A percentile compares a stretch with the other conserved stretches of the same genome.
phyloP scores from a whole-genome alignment of 2,797 vertebrate species.

The Adrianichthys oophorus region DNA sequence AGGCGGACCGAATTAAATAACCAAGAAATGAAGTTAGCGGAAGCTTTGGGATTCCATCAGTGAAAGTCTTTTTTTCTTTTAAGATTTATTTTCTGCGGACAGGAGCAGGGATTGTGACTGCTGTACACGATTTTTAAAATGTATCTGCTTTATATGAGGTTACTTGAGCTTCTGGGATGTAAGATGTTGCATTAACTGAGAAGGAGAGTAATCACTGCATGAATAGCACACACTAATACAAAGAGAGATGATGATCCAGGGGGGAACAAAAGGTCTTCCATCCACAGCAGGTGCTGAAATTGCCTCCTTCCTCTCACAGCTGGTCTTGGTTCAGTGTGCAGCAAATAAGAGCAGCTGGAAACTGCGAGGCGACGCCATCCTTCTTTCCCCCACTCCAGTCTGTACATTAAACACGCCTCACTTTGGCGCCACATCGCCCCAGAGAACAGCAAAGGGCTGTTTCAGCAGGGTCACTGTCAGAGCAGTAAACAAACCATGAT shows the following conservation, averaged over 20 bases:
- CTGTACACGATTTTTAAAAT: no score
- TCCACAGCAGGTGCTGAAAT: constrained; percentile 61
- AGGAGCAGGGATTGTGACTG: no score
- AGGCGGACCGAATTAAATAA: no score
- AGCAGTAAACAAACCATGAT: constrained; percentile 24
- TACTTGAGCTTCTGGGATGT: constrained; percentile 32
- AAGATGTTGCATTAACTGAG: constrained; percentile 23
- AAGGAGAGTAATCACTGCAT: constrained; percentile 26
- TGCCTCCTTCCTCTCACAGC: constrained; percentile 46
- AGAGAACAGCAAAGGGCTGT: constrained; percentile 27
- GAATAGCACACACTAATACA: constrained; percentile 11
- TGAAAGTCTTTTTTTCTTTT: no score
- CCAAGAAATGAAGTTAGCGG: no score
- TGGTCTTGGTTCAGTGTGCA: constrained; percentile 49
- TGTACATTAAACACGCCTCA: constrained; percentile 33
- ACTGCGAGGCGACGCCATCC: constrained; percentile 22
- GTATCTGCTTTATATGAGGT: constrained; percentile 16
- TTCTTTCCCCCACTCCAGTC: constrained; percentile 21
- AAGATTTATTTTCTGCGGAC: no score
- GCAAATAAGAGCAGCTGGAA: constrained; percentile 56
- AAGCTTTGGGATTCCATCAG: no score
- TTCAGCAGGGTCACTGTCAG: constrained; percentile 43
- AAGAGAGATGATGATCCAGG: constrained; percentile 31
- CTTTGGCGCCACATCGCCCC: constrained; percentile 23
- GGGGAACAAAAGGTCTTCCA: constrained; percentile 50